phyloP scores from a whole-genome alignment of 2,888 invertebrate genomes.

The Drosophila paranaensis region DNA sequence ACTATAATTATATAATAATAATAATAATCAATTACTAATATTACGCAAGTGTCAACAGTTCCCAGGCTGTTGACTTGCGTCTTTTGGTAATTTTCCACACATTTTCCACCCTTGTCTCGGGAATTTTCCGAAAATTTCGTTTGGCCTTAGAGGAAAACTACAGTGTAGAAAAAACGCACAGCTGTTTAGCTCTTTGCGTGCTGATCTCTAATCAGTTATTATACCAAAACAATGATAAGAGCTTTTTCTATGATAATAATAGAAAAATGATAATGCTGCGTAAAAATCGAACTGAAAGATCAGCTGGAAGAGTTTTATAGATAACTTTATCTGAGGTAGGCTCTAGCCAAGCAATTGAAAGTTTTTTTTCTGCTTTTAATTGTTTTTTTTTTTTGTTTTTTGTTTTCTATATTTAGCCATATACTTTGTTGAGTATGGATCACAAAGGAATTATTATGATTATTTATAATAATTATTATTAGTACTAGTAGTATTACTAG shows the following conservation, averaged over 20 bases:
- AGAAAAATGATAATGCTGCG: not conserved
- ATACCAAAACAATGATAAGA: not conserved
- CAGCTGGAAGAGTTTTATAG: too few species aligned
- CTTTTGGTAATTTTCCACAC: constrained; percentile 7
- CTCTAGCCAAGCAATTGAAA: not conserved
- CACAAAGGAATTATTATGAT: not conserved
- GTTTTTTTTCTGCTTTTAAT: not conserved
- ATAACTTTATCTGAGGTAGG: not conserved
- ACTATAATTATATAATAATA: not conserved
- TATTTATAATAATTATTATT: not conserved
- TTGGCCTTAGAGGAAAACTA: not conserved
- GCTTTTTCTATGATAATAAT: not conserved
- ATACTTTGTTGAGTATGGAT: not conserved
- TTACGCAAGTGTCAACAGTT: not conserved
- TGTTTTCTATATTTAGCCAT: not conserved
- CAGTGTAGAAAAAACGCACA: not conserved
- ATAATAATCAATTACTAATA: not conserved
- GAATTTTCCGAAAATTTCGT: constrained; percentile 5
- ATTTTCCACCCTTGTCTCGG: not conserved
- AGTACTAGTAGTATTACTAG: not conserved
- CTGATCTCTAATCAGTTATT: not conserved
- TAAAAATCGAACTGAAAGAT: not conserved
- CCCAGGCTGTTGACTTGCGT: too few species aligned
- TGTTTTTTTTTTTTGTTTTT: too few species aligned
- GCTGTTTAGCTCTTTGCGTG: not conserved